Base-by-base conservation (phyloP, 2,113 vertebrate species). In the Progne subis region DNA sequence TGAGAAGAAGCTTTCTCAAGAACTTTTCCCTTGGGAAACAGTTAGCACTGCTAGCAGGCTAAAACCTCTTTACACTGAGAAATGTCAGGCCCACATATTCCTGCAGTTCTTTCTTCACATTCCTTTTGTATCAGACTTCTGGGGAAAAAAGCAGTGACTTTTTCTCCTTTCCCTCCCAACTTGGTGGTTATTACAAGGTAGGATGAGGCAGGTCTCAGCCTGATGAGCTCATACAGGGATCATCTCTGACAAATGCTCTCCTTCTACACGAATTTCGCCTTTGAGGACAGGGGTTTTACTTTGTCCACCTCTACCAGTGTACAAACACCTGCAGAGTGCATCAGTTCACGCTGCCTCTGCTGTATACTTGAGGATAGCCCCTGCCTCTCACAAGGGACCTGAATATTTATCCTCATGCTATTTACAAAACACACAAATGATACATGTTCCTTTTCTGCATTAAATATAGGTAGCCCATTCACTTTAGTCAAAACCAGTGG, bases 91-190 rank as follows among this genome's bases (percentile, higher is more conserved):
- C 9, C 34, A 47, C 18, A 23, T 43, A 61, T 50, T 86, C 77
- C 84, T 78, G 77, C 64, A 55, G 59, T 70, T 85, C 86, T 86
- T 86, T 39, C 59, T 50, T 52, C 64, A 79, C 78, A 71, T 50
- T 86, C 47, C 29, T 78, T 84, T 91, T 93, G 34, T 67, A 85
- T 80, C 14, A 64, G 28, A 31, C n/a, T 92, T 68, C 63, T 52
- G n/a, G 31, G 49, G 49, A 88, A 37, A 79, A 79, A 80, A 10
- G 14, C 28, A 63, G 32, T 34, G 56, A 47, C 69, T 79, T 55
- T 37, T 34, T 52, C 43, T 14, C 9, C 12, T 47, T 63, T 7
- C 2, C 8, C 37, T 37, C 63, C 37, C 26, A 15, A 14, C 23
- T 25, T 69, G 21, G 21, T 52, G 19, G 43, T 74, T 49, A 70